Percentiles rank a stretch among this genome's conserved stretches.
Evolutionary conservation across 1,140 invertebrate genomes (phyloP).

Genomic region (Penaeus indicus): DNA sequence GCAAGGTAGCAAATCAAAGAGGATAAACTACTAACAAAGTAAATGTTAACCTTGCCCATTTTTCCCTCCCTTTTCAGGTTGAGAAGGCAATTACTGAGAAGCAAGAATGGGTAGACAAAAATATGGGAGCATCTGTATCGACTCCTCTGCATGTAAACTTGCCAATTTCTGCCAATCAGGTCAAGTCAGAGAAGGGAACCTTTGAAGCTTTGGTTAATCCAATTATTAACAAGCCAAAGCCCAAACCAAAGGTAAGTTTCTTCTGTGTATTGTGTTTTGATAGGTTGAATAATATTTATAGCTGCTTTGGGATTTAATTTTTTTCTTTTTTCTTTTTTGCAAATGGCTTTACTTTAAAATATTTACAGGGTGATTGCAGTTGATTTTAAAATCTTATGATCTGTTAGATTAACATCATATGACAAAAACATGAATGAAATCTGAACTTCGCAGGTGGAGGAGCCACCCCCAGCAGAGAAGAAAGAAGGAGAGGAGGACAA

Average conservation of each 20-base stretch:
- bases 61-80: slow-evolving; percentile 68
- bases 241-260: slow-evolving; percentile 72
- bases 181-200: slow-evolving; percentile 73
- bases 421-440: not conserved
- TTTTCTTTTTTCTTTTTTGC: not conserved
- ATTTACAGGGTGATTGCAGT: not conserved
- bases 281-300: not conserved
- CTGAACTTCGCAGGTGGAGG: slow-evolving; percentile 58
- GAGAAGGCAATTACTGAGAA: slow-evolving; percentile 73
- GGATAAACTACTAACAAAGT: too few relatives aligned
- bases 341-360: not conserved
- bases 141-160: slow-evolving; percentile 76
- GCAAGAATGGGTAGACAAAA: slow-evolving; percentile 81
- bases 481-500: slow-evolving; percentile 47
- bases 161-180: slow-evolving; percentile 81
- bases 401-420: not conserved
- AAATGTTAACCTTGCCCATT: too few relatives aligned
- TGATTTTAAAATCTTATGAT: not conserved
- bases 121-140: slow-evolving; percentile 76
- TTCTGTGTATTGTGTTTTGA: not conserved
- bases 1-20: too few relatives aligned
- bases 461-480: slow-evolving; percentile 71
- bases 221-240: slow-evolving; percentile 88
- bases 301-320: not conserved
- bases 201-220: slow-evolving; percentile 80